Base-by-base conservation (phyloP, 2,113 vertebrate species). In the Dipodomys ordii region DNA sequence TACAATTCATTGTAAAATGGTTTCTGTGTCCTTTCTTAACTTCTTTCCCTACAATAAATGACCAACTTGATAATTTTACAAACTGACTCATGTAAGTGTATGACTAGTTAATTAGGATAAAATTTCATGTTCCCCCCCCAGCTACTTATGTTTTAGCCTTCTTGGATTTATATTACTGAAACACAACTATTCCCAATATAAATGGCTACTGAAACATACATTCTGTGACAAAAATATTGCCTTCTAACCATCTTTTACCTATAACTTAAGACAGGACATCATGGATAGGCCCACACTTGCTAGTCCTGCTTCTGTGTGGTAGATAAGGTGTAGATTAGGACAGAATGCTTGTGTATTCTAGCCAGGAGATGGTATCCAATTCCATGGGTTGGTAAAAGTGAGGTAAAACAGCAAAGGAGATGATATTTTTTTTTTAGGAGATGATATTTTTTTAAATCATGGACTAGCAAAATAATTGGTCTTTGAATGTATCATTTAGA, bases 171-270 rank as follows among this genome's bases (percentile, higher is more conserved):
- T 79, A 86, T 23, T 79, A 44, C 32, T 74, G 9, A 69, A 94
- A 72, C 85, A 65, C 7, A 82, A 32, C 20, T 67, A 90, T 77
- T 92, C 30, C 30, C 85, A 49, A 53, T 73, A 83, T 35, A 96
- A 88, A 83, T 65, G 44, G 39, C 20, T 93, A 35, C 35, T 35
- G 35, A 35, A 35, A 35, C 35, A 35, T 35, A 57, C 74, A 89
- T n/a, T 68, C 18, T 73, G 9, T 85, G 35, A 9, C 9, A 53
- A 53, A 53, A 65, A 46, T 57, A 35, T 93, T 87, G 28, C 13
- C 27, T 76, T 92, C 76, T 78, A 67, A 57, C 7, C 13, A 46
- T 9, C 0, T 11, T 91, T 87, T 3, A 65, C 35, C 39, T 71
- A 1, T 18, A 53, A 65, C 20, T 44, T 64, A 74, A 30, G 25